Conservation (phyloP, 2,888 invertebrate genomes). For the Balanococcus diminutus region DNA sequence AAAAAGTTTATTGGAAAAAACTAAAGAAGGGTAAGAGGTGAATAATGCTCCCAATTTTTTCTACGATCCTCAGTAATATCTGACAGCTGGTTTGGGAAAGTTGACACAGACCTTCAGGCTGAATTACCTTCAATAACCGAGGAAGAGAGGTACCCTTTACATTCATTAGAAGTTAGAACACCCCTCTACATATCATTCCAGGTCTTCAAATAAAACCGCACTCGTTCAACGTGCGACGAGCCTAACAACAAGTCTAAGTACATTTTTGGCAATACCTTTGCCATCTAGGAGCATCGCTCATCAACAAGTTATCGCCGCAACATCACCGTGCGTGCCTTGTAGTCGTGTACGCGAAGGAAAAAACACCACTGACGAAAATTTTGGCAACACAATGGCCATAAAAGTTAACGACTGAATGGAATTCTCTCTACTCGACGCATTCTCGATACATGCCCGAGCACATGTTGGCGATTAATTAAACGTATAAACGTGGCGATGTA, state of each 20-base stretch:
- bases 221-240: too few relatives aligned
- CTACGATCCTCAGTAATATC: too few relatives aligned
- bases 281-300: not conserved
- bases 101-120: too few relatives aligned
- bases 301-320: slow-evolving; percentile 5
- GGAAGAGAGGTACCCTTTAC: too few relatives aligned
- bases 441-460: not conserved
- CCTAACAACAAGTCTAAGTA: not conserved
- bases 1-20: too few relatives aligned
- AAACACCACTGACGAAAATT: not conserved
- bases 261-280: not conserved
- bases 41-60: too few relatives aligned
- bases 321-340: not conserved
- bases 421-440: not conserved
- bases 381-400: slow-evolving; percentile 4
- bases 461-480: slow-evolving; percentile 31
- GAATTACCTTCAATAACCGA: too few relatives aligned
- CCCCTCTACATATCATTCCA: too few relatives aligned
- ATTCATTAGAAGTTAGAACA: too few relatives aligned
- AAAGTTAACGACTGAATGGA: not conserved
- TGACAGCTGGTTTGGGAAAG: too few relatives aligned
- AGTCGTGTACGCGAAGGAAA: not conserved
- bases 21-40: too few relatives aligned
- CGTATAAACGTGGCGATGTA: not conserved
- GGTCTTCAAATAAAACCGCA: too few relatives aligned